Evolutionary conservation across 1,140 invertebrate species (phyloP).

Genomic region (Zelostemma sp.): DNA sequence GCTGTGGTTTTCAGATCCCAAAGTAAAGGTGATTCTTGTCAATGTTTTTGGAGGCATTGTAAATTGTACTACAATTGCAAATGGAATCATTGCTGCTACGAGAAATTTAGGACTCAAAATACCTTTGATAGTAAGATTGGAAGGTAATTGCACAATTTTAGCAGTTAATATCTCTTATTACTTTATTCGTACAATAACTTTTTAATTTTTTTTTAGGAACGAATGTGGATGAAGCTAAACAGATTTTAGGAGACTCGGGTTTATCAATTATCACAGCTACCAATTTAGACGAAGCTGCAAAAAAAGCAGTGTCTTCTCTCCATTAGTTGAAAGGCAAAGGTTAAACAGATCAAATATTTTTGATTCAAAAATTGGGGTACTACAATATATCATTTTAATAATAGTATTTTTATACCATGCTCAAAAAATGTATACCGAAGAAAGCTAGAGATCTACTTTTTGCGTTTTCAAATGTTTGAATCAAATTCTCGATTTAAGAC

Average conservation of each 20-base stretch:
- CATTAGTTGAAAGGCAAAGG: conserved; percentile 54
- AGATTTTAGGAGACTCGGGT: conserved; percentile 85
- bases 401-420: background rate
- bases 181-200: too few species aligned
- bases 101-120: conserved; percentile 84
- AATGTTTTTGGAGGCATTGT: conserved; percentile 99
- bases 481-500: background rate
- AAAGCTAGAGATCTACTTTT: background rate
- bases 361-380: too few species aligned
- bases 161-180: conserved; percentile 5
- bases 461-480: background rate
- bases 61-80: conserved; percentile 97
- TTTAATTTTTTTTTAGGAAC: conserved; percentile 71
- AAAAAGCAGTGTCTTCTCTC: conserved; percentile 81
- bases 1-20: conserved; percentile 78
- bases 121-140: conserved; percentile 92
- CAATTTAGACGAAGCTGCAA: conserved; percentile 93
- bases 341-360: background rate
- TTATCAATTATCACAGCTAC: conserved; percentile 85
- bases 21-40: conserved; percentile 95
- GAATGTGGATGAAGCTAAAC: conserved; percentile 78
- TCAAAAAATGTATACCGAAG: background rate
- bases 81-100: conserved; percentile 92
- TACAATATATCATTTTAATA: background rate
- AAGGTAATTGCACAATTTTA: conserved; percentile 74